Evolutionary conservation across 2,888 invertebrate genomes (phyloP).

Genomic region (Ligdia adustata): DNA sequence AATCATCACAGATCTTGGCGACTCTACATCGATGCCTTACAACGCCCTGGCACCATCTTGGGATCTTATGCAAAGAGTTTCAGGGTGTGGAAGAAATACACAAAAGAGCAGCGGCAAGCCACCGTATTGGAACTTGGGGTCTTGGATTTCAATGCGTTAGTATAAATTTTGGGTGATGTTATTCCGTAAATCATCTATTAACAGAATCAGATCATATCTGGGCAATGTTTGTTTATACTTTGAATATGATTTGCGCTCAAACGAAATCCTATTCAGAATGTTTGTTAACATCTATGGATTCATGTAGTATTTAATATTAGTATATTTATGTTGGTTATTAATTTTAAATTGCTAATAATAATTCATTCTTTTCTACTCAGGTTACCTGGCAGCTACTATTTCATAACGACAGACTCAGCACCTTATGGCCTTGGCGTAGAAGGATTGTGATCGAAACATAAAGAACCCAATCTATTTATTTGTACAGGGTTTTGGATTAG

Average conservation of each 20-base stretch:
- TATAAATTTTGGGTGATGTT: no score
- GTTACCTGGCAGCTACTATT: slow-evolving; percentile 64
- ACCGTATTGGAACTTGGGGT: slow-evolving; percentile 55
- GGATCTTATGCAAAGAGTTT: slow-evolving; percentile 63
- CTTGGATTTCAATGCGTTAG: slow-evolving; percentile 54
- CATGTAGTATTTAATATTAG: no score
- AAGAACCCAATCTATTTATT: no score
- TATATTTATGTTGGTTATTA: no score
- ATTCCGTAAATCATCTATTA: no score
- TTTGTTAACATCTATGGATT: no score
- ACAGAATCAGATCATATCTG: no score
- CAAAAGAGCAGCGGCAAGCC: slow-evolving; percentile 45
- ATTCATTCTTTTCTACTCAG: slow-evolving; percentile 43
- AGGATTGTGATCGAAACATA: slow-evolving; percentile 43
- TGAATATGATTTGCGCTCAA: no score
- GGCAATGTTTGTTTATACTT: no score
- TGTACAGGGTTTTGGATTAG: no score
- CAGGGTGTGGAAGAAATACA: slow-evolving; percentile 63
- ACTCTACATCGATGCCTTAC: slow-evolving; percentile 55
- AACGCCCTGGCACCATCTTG: slow-evolving; percentile 56
- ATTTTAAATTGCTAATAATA: no score
- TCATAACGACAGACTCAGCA: slow-evolving; percentile 53
- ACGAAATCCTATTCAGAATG: no score
- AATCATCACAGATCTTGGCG: slow-evolving; percentile 70
- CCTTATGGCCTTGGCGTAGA: slow-evolving; percentile 64